Percentiles rank a stretch among this genome's conserved stretches.
These are phyloP conservation scores for Caenorhabditis sp. DNA, from an alignment of 2,888 invertebrate species.

Conservation along the genomic window DNA sequence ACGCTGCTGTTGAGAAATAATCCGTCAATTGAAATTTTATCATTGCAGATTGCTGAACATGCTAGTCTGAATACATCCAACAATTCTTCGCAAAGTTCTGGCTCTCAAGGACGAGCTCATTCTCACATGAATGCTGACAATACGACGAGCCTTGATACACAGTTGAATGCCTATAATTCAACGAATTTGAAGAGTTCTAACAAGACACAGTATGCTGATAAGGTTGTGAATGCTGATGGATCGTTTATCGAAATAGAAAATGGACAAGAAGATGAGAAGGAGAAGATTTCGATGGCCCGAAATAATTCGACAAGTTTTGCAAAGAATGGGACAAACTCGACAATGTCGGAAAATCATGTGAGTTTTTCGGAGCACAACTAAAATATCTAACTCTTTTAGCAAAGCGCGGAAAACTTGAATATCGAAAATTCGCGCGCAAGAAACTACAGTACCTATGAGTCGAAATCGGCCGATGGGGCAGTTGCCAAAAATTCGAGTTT, in stretches of 20 bases:
- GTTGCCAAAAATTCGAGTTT: background rate
- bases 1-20: constrained; percentile 81
- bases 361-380: too few relatives aligned
- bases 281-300: background rate
- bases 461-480: background rate
- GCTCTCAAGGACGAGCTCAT: background rate
- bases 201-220: background rate
- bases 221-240: background rate
- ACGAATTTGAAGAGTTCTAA: background rate
- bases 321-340: background rate
- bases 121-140: background rate
- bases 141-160: background rate
- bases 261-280: background rate
- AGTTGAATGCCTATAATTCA: background rate
- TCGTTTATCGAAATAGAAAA: background rate
- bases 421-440: background rate
- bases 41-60: background rate
- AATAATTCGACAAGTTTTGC: background rate
- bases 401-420: background rate
- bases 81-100: background rate
- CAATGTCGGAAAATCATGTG: background rate
- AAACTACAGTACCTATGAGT: background rate
- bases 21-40: too few relatives aligned
- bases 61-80: background rate
- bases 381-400: too few relatives aligned